phyloP scores from a whole-genome alignment of 1,140 invertebrate species.

The Ditylenchus dipsaci region DNA sequence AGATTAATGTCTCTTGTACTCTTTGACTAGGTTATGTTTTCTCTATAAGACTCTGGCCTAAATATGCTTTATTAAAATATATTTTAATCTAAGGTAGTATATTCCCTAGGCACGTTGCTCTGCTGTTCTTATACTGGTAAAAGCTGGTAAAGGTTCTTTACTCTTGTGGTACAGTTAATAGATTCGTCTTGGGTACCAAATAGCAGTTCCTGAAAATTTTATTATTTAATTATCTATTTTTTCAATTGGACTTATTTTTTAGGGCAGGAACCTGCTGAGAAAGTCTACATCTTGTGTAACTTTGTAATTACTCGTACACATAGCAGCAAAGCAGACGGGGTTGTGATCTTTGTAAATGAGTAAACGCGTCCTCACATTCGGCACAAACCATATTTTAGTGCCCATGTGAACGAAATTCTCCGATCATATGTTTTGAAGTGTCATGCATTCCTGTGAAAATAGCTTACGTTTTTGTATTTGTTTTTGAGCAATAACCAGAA shows the following conservation, averaged over 20 bases:
- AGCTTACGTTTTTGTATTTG: slow-evolving; percentile 4
- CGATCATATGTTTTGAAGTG: background rate
- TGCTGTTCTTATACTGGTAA: slow-evolving; percentile 57
- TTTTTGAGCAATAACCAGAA: background rate
- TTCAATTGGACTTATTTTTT: slow-evolving; percentile 60
- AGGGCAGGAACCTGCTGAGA: slow-evolving; percentile 44
- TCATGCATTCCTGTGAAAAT: background rate
- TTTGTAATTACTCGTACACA: slow-evolving; percentile 77
- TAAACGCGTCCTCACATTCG: slow-evolving; percentile 83
- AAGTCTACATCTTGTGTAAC: slow-evolving; percentile 70
- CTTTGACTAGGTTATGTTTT: slow-evolving; percentile 26
- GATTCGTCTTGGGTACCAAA: slow-evolving; percentile 64
- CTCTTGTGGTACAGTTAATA: slow-evolving; percentile 59
- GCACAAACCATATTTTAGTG: slow-evolving; percentile 76
- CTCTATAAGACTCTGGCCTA: slow-evolving; percentile 37
- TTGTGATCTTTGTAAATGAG: slow-evolving; percentile 69
- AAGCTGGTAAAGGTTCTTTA: slow-evolving; percentile 62
- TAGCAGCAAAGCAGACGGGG: slow-evolving; percentile 78
- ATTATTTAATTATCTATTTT: too few species aligned
- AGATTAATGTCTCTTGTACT: slow-evolving; percentile 24
- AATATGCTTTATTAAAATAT: slow-evolving; percentile 1
- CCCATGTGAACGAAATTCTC: slow-evolving; percentile 2
- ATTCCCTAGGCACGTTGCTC: slow-evolving; percentile 59
- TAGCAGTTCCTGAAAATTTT: slow-evolving; percentile 36
- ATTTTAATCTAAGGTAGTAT: background rate